phyloP scores from a whole-genome alignment of 1,140 invertebrate species.

The Drosophila fuyamai region DNA sequence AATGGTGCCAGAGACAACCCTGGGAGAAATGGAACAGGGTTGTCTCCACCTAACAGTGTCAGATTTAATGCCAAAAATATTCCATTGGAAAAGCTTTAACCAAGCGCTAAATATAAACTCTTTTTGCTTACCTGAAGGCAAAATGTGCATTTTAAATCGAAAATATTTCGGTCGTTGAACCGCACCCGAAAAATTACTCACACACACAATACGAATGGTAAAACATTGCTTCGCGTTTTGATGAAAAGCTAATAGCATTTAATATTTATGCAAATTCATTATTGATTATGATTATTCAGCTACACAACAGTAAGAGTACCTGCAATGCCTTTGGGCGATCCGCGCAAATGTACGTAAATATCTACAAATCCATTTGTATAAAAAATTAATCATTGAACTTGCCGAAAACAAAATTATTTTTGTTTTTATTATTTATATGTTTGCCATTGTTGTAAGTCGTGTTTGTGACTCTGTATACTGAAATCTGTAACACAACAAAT shows the following conservation, averaged over 20 bases:
- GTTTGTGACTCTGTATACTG: background rate
- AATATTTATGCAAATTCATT: constrained; percentile 71
- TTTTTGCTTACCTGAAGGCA: constrained; percentile 1
- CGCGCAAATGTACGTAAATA: constrained; percentile 4
- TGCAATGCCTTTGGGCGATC: constrained; percentile 9
- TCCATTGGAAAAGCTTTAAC: constrained; percentile 3
- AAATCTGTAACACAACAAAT: background rate
- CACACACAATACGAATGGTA: constrained; percentile 3
- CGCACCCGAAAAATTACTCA: constrained; percentile 11
- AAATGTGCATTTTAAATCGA: constrained; percentile 14
- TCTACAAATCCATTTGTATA: background rate
- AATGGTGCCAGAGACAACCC: constrained; percentile 9
- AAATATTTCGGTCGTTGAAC: constrained; percentile 20
- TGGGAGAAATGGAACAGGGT: background rate
- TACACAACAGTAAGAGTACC: constrained; percentile 5
- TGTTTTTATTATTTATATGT: background rate
- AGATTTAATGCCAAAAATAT: constrained; percentile 15
- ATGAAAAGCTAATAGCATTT: constrained; percentile 55
- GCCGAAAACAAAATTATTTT: background rate
- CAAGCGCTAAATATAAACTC: background rate
- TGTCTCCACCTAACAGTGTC: background rate
- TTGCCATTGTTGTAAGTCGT: background rate
- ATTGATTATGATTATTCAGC: constrained; percentile 59
- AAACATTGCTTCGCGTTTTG: constrained; percentile 24
- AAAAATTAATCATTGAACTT: background rate